These are phyloP conservation scores for Neotoxoptera formosana DNA, from an alignment of 1,140 invertebrate species.

Conservation along the genomic window DNA sequence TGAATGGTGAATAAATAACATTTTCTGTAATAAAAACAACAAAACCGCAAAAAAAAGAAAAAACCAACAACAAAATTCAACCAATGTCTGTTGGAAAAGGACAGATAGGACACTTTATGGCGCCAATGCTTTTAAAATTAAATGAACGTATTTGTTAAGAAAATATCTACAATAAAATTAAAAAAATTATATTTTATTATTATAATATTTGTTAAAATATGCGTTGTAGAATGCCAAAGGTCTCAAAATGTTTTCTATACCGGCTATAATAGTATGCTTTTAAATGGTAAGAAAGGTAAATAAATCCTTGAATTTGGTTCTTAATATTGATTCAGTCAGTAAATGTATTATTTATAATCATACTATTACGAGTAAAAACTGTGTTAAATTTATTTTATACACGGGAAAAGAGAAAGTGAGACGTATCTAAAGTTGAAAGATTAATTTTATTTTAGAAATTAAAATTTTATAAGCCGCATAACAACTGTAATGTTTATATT, in stretches of 20 bases:
- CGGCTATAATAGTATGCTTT: not conserved
- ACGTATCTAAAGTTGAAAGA: not conserved
- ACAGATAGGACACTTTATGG: constrained; percentile 1
- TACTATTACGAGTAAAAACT: not conserved
- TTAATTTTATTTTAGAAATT: not conserved
- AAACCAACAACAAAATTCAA: not conserved
- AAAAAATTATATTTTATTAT: not conserved
- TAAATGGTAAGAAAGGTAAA: not conserved
- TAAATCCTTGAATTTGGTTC: not conserved
- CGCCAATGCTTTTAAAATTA: constrained; percentile 11
- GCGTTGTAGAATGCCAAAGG: not conserved
- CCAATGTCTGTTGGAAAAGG: not conserved
- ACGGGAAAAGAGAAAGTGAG: not conserved
- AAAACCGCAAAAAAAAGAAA: not conserved
- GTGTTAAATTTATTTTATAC: not conserved
- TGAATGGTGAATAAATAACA: constrained; percentile 34
- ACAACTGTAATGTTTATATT: not conserved
- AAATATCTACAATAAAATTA: not conserved
- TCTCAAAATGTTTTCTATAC: not conserved
- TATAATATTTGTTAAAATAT: not conserved
- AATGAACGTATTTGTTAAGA: not conserved
- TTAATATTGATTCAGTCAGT: not conserved
- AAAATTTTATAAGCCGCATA: not conserved
- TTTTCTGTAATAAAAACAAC: not conserved
- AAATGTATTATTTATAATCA: not conserved